A percentile compares a stretch with the other conserved stretches of the same genome.
Evolutionary conservation across 2,797 vertebrate genomes (phyloP).

Genomic region (Chlorospingus semifuscus): DNA sequence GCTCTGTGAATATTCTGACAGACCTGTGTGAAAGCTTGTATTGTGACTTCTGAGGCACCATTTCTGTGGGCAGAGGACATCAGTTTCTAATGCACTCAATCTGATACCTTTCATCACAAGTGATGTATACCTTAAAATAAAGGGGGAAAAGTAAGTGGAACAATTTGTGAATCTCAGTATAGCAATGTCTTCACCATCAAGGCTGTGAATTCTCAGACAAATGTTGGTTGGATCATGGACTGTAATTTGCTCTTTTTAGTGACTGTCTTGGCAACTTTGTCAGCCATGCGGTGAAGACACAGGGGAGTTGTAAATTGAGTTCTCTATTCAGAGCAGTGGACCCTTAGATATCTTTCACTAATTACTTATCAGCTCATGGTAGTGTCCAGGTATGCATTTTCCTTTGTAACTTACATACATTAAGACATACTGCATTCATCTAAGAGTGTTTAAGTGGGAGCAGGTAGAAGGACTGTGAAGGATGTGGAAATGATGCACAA

Average conservation of each 20-base stretch:
- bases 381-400: constrained; percentile 43
- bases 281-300: neutral
- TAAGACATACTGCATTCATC: constrained; percentile 11
- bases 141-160: neutral
- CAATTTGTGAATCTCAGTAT: neutral
- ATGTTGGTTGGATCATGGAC: neutral
- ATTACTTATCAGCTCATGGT: constrained; percentile 21
- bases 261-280: neutral
- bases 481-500: neutral
- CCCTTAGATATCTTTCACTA: constrained; percentile 6
- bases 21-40: neutral
- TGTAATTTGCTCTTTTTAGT: neutral
- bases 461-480: constrained; percentile 24
- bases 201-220: constrained; percentile 24
- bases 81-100: constrained; percentile 47
- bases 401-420: constrained; percentile 13
- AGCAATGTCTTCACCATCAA: neutral
- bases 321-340: neutral
- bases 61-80: constrained; percentile 34
- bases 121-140: constrained; percentile 16
- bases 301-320: constrained; percentile 5
- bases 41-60: neutral
- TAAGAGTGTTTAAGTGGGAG: constrained; percentile 3
- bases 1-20: neutral
- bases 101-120: constrained; percentile 26